A percentile compares a stretch with the other conserved stretches of the same genome.
phyloP scores from a whole-genome alignment of 2,113 vertebrate genomes.

The Spea bombifrons region DNA sequence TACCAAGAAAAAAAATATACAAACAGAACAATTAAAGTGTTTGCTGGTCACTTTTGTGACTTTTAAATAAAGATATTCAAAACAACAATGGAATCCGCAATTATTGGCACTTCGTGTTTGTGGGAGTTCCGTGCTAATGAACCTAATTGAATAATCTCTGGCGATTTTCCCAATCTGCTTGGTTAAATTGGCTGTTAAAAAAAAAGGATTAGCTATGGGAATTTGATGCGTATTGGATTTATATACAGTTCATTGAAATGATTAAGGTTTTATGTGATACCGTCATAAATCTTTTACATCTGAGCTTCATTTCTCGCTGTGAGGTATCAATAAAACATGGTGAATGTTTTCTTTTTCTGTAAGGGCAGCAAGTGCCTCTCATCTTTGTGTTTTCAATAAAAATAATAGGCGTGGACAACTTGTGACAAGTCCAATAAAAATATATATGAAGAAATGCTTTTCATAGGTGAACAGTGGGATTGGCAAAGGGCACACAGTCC shows the following conservation, averaged over 20 bases:
- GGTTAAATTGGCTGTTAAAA: background rate
- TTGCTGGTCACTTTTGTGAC: no score
- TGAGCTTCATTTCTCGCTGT: slow-evolving; percentile 11
- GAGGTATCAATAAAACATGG: slow-evolving; percentile 1
- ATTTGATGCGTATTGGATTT: background rate
- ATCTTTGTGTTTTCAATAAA: slow-evolving; percentile 31
- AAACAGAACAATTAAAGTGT: no score
- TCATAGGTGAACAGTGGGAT: slow-evolving; percentile 13
- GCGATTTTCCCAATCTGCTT: background rate
- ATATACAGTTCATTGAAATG: background rate
- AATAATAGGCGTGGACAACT: slow-evolving; percentile 31
- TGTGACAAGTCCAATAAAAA: slow-evolving; percentile 39
- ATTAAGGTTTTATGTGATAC: background rate
- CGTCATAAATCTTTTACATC: slow-evolving; percentile 8
- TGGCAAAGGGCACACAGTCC: background rate
- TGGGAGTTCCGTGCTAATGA: no score
- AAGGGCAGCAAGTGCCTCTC: slow-evolving; percentile 1
- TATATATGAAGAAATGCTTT: slow-evolving; percentile 31
- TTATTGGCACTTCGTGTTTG: no score
- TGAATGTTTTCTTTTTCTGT: slow-evolving; percentile 10
- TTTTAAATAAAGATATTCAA: no score
- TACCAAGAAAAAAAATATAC: background rate
- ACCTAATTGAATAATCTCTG: no score
- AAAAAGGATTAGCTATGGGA: background rate
- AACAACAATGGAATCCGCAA: no score